Percentiles rank a stretch among this genome's conserved stretches.
Conservation (phyloP, 2,888 invertebrate species). For the Tanytarsus gracilentus region DNA sequence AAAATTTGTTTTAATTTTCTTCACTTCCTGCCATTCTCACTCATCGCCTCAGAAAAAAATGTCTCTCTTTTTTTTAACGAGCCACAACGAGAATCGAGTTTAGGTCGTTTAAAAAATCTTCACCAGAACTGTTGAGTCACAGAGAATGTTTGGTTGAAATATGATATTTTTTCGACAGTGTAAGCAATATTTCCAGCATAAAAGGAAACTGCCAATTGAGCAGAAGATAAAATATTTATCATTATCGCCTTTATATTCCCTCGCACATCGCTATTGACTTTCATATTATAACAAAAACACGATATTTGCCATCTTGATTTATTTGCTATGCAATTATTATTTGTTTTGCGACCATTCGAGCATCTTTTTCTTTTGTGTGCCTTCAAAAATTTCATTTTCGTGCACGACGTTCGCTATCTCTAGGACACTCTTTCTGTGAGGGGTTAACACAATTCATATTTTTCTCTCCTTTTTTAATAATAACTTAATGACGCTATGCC, state of each 20-base stretch:
- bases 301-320: slow-evolving; percentile 25
- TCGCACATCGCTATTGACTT: slow-evolving; percentile 26
- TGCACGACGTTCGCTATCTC: too few species aligned
- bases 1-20: too few species aligned
- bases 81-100: too few species aligned
- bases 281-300: slow-evolving; percentile 4
- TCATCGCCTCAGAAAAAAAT: too few species aligned
- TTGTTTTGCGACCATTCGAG: too few species aligned
- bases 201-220: slow-evolving; percentile 14
- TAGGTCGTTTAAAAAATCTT: too few species aligned
- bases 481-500: slow-evolving; percentile 26
- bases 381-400: too few species aligned
- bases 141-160: background rate
- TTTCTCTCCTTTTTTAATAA: slow-evolving; percentile 17
- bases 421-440: background rate
- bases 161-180: background rate
- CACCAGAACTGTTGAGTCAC: background rate
- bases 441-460: background rate
- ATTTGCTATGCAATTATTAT: slow-evolving; percentile 20
- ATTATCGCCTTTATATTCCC: slow-evolving; percentile 10
- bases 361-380: too few species aligned
- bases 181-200: background rate
- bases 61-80: background rate
- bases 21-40: too few species aligned
- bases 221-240: slow-evolving; percentile 18